phyloP scores from a whole-genome alignment of 2,888 invertebrate species.

The Cosmopolites sordidus region DNA sequence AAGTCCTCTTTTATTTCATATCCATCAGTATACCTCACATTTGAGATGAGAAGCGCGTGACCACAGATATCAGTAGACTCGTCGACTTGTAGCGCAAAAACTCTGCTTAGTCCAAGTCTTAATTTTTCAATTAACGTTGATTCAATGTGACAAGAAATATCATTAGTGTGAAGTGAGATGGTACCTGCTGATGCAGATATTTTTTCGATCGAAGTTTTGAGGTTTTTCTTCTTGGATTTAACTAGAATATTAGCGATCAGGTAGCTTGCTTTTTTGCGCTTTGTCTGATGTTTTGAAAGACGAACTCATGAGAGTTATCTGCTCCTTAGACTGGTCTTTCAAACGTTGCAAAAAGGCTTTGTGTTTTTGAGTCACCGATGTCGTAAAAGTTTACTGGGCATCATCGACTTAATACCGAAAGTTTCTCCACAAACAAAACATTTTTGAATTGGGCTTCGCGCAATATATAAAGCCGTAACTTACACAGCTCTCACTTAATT shows the following conservation, averaged over 20 bases:
- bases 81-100: too few relatives aligned
- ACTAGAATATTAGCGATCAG: not conserved
- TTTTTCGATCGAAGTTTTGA: not conserved
- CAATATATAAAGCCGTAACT: too few relatives aligned
- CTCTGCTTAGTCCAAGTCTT: not conserved
- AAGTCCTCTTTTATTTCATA: too few relatives aligned
- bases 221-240: not conserved
- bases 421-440: too few relatives aligned
- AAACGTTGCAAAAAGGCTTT: not conserved
- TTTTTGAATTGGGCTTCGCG: too few relatives aligned
- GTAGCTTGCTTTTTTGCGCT: not conserved
- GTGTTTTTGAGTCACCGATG: not conserved
- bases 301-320: too few relatives aligned
- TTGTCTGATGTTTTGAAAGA: too few relatives aligned
- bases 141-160: not conserved
- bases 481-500: too few relatives aligned
- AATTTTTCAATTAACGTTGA: not conserved
- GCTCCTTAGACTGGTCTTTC: too few relatives aligned
- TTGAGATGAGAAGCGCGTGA: not conserved
- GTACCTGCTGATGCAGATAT: not conserved
- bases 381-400: too few relatives aligned
- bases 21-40: not conserved
- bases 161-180: not conserved
- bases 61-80: too few relatives aligned
- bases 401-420: too few relatives aligned